A percentile compares a stretch with the other conserved stretches of the same genome.
phyloP scores from a whole-genome alignment of 2,797 vertebrate genomes.

The Lerista edwardsae region DNA sequence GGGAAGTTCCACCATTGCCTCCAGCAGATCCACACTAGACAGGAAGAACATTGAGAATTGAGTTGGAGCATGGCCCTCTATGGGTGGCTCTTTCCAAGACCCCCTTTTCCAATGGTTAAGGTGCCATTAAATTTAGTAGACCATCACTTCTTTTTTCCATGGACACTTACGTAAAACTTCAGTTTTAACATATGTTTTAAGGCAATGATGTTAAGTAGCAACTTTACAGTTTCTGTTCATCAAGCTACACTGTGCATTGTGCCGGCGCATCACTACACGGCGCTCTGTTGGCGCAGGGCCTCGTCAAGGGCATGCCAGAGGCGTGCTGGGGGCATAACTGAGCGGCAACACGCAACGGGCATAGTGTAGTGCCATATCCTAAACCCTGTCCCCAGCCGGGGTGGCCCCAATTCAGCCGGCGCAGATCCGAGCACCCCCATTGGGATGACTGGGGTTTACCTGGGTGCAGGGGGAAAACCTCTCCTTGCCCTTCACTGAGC shows the following conservation, averaged over 20 bases:
- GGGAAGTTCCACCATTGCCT: not conserved
- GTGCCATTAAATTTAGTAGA: not conserved
- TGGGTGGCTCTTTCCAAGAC: not conserved
- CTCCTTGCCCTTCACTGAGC: too few species aligned
- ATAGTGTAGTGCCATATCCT: too few species aligned
- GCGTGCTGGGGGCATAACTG: too few species aligned
- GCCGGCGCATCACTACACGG: too few species aligned
- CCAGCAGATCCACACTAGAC: not conserved
- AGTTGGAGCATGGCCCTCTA: not conserved
- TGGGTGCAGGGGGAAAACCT: too few species aligned
- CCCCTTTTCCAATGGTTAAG: not conserved
- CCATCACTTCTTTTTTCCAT: not conserved
- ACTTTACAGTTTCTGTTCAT: not conserved
- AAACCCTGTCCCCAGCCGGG: too few species aligned
- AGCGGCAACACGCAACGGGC: too few species aligned
- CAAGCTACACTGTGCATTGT: not conserved
- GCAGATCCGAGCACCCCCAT: too few species aligned
- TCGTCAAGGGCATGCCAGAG: too few species aligned
- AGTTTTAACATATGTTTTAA: not conserved
- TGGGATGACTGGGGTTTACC: too few species aligned
- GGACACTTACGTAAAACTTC: not conserved
- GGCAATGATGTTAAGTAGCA: not conserved
- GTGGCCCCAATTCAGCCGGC: too few species aligned
- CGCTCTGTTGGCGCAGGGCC: too few species aligned
- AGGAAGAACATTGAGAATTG: not conserved